Evolutionary conservation across 64 coral and sea anemone genomes (phyloP), one percentile per base, ranked within the genome.

Genomic region (Dendrophyllia cribrosa): DNA sequence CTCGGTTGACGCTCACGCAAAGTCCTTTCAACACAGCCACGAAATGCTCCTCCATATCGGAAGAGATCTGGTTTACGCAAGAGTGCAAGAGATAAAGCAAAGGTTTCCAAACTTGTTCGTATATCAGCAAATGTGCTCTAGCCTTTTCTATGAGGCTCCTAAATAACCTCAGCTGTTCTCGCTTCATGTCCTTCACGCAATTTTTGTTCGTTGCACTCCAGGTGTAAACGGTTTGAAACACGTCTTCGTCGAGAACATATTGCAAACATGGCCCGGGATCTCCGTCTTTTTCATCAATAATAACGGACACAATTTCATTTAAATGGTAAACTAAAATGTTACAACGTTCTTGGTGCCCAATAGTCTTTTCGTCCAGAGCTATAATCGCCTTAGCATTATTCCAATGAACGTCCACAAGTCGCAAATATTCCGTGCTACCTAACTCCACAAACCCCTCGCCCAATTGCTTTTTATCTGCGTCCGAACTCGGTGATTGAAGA

Each of bases 1-100:
- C 97, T 76, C 94, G 88, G 67, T 99, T 99, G 5, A 96, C 97
- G 77, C 97, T 93, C 21, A 99, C 94, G 74, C 97, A 99, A 7
- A 99, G 81, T 1, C 94, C 91, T 73, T 99, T 96, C 69, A 99
- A 76, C 12, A 99, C 91, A 19, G 94, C 94, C 13, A 99, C 97
- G 49, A 96, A 99, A 23, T 93, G 91, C 59, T 82, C 83, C 74
- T 99, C 97, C 91, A 96, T 94, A 46, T 99, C 97, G 10, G 68
- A 21, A 43, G 94, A 69, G 1, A 96, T 77, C 47, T 88, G 93
- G 63, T 90, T 88, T 60, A 91, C 75, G 56, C 97, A 99, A 14
- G 94, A 96, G 34, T 96, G 91, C 26, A 99, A 59, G 0, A 96
- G 95, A 87, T 86, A 97, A 25, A 97, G 86, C 24, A 97, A 68